These are phyloP conservation scores for Opisthograptis luteolata DNA, from an alignment of 2,888 invertebrate genomes.

Conservation along the genomic window DNA sequence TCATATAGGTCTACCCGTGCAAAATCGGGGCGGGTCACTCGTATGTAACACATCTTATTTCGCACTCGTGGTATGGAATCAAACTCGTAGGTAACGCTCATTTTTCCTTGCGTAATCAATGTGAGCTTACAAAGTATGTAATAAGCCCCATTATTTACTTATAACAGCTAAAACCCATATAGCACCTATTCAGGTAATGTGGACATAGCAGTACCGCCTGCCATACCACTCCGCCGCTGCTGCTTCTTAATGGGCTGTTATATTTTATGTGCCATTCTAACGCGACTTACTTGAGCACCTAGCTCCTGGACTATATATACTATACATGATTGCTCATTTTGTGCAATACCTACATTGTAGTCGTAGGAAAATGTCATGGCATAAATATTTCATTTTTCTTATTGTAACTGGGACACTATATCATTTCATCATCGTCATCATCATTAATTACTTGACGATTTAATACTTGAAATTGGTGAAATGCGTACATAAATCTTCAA, in stretches of 20 bases:
- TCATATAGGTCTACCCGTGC: too few species aligned
- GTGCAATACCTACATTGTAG: neutral
- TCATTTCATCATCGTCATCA: too few species aligned
- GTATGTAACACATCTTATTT: too few species aligned
- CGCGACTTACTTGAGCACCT: slow-evolving; percentile 22
- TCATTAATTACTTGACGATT: too few species aligned
- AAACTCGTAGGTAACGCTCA: too few species aligned
- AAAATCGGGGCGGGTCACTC: too few species aligned
- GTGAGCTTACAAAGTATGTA: neutral
- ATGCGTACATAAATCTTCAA: too few species aligned
- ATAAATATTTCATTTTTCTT: too few species aligned
- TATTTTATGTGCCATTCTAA: slow-evolving; percentile 61
- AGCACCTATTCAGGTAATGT: slow-evolving; percentile 43
- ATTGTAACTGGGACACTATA: too few species aligned
- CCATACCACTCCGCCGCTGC: slow-evolving; percentile 50
- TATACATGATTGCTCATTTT: neutral
- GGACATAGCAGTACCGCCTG: slow-evolving; percentile 60
- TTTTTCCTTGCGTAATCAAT: neutral
- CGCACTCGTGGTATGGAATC: too few species aligned
- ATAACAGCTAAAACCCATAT: slow-evolving; percentile 9
- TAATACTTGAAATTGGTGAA: too few species aligned
- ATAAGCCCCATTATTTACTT: slow-evolving; percentile 4
- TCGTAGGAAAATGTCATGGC: neutral
- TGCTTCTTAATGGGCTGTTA: slow-evolving; percentile 64
- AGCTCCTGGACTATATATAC: slow-evolving; percentile 28